Evolutionary conservation across 2,888 invertebrate species (phyloP).

Genomic region (Polydrusus cervinus): DNA sequence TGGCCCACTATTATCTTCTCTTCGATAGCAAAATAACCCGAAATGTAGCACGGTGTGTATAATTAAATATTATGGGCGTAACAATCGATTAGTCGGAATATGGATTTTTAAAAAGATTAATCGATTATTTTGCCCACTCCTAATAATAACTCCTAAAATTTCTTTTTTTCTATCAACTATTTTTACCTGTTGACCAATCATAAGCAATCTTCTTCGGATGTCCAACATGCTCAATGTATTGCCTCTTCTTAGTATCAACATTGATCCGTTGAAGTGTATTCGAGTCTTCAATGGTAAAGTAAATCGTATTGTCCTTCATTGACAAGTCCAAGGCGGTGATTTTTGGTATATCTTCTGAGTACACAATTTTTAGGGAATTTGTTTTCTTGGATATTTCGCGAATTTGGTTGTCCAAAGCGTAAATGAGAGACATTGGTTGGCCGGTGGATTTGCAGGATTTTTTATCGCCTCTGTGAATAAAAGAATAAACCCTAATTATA

Average conservation of each 20-base stretch:
- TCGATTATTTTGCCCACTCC: too few species aligned
- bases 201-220: constrained; percentile 76
- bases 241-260: constrained; percentile 67
- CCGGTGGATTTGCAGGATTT: constrained; percentile 80
- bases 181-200: constrained; percentile 76
- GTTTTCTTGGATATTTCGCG: constrained; percentile 71
- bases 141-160: background rate
- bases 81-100: too few species aligned
- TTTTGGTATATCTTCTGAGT: constrained; percentile 70
- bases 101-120: too few species aligned
- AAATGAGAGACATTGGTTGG: constrained; percentile 74
- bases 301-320: constrained; percentile 69
- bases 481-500: constrained; percentile 10
- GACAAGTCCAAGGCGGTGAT: constrained; percentile 76
- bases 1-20: too few species aligned
- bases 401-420: constrained; percentile 75
- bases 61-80: too few species aligned
- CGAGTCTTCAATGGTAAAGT: constrained; percentile 72
- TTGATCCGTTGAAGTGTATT: constrained; percentile 70
- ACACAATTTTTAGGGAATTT: constrained; percentile 67
- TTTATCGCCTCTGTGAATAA: constrained; percentile 73
- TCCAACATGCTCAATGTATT: constrained; percentile 70
- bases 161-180: background rate
- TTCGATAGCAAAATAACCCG: too few species aligned
- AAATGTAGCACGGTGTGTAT: too few species aligned